Evolutionary conservation across 2,888 invertebrate species (phyloP).

Genomic region (Macrosoma leucophasiata): DNA sequence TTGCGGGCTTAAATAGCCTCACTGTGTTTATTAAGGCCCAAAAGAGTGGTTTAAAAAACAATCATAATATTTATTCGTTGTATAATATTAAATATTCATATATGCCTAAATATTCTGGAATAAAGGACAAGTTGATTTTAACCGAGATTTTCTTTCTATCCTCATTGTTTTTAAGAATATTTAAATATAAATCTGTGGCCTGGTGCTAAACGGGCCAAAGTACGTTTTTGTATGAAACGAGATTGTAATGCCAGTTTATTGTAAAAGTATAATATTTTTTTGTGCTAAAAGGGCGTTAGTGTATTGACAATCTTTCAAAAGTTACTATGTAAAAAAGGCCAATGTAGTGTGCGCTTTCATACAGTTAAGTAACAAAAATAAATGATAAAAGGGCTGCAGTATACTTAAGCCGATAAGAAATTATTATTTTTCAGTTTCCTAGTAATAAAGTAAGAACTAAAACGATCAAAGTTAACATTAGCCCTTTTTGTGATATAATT

Average conservation of each 20-base stretch:
- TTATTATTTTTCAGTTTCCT: conserved; percentile 5
- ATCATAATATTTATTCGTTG: no score
- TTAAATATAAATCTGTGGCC: neutral
- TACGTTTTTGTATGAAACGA: conserved; percentile 5
- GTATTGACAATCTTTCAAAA: conserved; percentile 5
- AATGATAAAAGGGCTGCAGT: conserved; percentile 6
- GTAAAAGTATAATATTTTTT: conserved; percentile 1
- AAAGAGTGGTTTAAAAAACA: no score
- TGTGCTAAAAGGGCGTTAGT: conserved; percentile 4
- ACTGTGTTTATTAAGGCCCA: no score
- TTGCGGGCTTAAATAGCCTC: no score
- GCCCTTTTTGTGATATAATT: conserved; percentile 8
- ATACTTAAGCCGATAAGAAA: conserved; percentile 2
- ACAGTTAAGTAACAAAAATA: neutral
- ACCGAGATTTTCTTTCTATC: no score
- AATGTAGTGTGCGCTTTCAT: neutral
- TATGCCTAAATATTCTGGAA: no score
- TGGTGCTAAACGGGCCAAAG: conserved; percentile 4
- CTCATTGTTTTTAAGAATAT: no score
- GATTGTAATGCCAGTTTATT: conserved; percentile 4
- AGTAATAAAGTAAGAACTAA: conserved; percentile 6
- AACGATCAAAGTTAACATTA: conserved; percentile 8
- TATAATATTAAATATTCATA: no score
- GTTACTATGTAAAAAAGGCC: conserved; percentile 1
- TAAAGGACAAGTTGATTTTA: no score